Base-by-base conservation (phyloP, 2,113 vertebrate species). In the Microcebus jonahi region DNA sequence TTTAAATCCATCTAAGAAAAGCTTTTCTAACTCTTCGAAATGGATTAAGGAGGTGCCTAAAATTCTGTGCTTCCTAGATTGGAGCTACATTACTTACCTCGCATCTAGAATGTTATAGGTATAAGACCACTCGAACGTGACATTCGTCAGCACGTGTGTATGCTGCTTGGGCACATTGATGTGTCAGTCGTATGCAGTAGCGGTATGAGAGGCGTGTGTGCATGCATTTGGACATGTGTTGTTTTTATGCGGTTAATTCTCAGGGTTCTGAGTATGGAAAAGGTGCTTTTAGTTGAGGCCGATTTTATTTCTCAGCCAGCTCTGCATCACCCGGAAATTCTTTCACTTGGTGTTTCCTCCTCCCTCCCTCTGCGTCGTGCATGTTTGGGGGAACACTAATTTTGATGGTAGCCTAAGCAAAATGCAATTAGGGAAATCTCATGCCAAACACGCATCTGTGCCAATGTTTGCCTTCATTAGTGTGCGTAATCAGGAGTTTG, bases 381-480 rank as follows among this genome's bases (percentile, higher is more conserved):
- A 59, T 68, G 20, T 94, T 75, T 75, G n/a, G 18, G n/a, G 73
- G 59, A 63, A 42, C 90, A 39, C 48, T n/a, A 55, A 93, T 96
- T 95, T 57, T 90, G 80, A 96, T 45, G 36, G 84, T 70, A 91
- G 84, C 92, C 55, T 84, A 50, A 86, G 94, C 34, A 76, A 70
- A 97, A 96, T 75, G 79, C 84, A 92, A 29, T 90, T 95, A 97
- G 50, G 79, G 68, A 90, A 83, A 77, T 89, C 68, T 73, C 39
- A 50, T 75, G 84, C 84, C 45, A 48, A 90, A 50, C 42, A 25
- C 0, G 3, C 63, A 15, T 94, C 88, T 88, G 63, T 3, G 39
- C 73, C 55, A 63, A 29, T 59, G 50, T 96, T 90, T 88, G 76
- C 70, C 36, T 90, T 94, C 85, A 45, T 88, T 45, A 55, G 73